A percentile compares a stretch with the other conserved stretches of the same genome.
phyloP scores from a whole-genome alignment of 2,797 vertebrate species.

The Paguma larvata region DNA sequence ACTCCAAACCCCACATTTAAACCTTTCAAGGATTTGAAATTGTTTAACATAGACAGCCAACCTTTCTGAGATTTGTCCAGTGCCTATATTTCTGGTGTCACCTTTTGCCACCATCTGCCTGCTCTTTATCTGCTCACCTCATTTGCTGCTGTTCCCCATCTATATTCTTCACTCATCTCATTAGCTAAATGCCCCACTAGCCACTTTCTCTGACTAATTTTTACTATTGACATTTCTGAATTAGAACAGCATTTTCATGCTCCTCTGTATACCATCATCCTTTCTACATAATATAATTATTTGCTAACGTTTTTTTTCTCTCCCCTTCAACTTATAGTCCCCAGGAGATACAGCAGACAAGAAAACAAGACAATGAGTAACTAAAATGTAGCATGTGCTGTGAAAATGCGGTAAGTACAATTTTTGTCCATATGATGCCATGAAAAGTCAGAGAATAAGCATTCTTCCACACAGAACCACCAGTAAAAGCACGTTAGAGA shows the following conservation, averaged over 20 bases:
- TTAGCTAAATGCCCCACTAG: not conserved
- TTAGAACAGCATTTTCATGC: not conserved
- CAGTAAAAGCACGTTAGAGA: not conserved
- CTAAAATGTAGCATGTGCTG: not conserved
- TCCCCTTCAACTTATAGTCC: not conserved
- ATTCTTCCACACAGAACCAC: not conserved
- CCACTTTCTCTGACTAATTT: not conserved
- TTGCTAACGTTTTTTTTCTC: not conserved
- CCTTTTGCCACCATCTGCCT: not conserved
- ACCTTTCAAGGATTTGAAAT: not conserved
- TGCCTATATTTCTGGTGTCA: not conserved
- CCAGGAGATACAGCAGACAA: not conserved
- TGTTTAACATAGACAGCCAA: not conserved
- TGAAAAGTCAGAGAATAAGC: not conserved
- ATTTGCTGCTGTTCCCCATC: not conserved
- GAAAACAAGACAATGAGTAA: not conserved
- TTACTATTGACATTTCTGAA: not conserved
- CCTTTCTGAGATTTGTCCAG: not conserved
- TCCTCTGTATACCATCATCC: not conserved
- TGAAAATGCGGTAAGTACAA: not conserved
- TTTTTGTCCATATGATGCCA: not conserved
- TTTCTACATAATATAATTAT: not conserved
- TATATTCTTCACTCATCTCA: not conserved
- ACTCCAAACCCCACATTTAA: not conserved
- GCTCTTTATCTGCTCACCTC: not conserved